Evolutionary conservation across 1,140 invertebrate species (phyloP), one percentile per base, ranked within the genome.

Genomic region (Drosophila guanche): DNA sequence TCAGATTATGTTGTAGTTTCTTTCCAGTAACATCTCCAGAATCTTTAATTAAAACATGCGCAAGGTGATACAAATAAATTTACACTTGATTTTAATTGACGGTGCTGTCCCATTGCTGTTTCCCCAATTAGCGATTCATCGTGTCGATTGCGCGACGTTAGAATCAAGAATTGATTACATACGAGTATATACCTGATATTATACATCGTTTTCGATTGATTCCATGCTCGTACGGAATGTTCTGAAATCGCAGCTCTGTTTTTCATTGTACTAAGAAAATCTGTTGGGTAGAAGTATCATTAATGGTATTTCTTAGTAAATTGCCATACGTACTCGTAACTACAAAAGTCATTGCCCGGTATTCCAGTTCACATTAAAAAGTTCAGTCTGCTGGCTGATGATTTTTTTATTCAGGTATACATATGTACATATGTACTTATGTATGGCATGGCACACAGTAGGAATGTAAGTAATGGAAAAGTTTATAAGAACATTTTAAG

Each of bases 21-120:
- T 54, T 69, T 40, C 14, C 48, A 55, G 58, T 60, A 74, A 63
- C 52, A 74, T 65, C 70, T 74, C 47, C 40, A 74, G 63, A 73
- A 59, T 62, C 53, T 69, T 74, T 74, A 74, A 74, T 74, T 74
- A 74, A 74, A 51, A 51, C 70, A 45, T 66, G 69, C 70, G 70
- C 70, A 74, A 74, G 60, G 70, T 70, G 70, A 74, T 74, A 74
- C 74, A 74, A 74, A 74, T 74, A 71, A 74, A 74, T 73, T 71
- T 73, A 73, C 70, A 60, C 73, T 65, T 73, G 69, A 73, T 73
- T 63, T 62, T 58, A 50, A 56, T 54, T 73, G 70, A 73, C 73
- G 70, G 69, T 73, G 70, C 69, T 46, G 47, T 57, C n/a, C n/a
- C 51, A 70, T 40, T 52, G 52, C 65, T 74, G 51, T 73, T 60